A percentile compares a stretch with the other conserved stretches of the same genome.
Evolutionary conservation across 1,140 invertebrate species (phyloP).

Genomic region (Planococcus citri): DNA sequence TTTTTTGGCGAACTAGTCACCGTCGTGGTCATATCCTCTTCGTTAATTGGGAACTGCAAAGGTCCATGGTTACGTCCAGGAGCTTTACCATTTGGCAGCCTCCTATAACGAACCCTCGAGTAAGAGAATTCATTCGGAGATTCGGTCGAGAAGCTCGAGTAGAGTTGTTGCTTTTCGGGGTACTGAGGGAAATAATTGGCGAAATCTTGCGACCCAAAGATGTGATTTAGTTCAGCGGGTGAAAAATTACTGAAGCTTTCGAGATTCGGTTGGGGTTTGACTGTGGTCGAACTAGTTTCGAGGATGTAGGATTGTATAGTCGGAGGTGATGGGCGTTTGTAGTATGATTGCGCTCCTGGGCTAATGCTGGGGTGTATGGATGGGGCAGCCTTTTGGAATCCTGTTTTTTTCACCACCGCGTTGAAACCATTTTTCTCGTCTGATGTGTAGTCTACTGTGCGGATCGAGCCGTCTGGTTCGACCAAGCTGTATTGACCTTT

Average conservation of each 20-base stretch:
- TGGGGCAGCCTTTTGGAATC: conserved; percentile 11
- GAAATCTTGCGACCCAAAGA: background rate
- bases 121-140: background rate
- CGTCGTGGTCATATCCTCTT: background rate
- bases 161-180: background rate
- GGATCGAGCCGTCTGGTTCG: conserved; percentile 61
- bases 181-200: background rate
- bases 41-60: background rate
- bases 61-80: background rate
- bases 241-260: background rate
- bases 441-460: conserved; percentile 61
- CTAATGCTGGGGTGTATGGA: background rate
- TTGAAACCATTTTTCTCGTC: conserved; percentile 66
- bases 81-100: background rate
- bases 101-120: background rate
- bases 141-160: background rate
- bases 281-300: background rate
- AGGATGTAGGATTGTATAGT: background rate
- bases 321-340: background rate
- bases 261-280: too few species aligned
- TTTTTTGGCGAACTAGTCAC: background rate
- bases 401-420: conserved; percentile 41
- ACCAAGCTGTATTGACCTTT: conserved; percentile 60
- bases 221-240: background rate
- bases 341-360: background rate